A percentile compares a stretch with the other conserved stretches of the same genome.
These are phyloP conservation scores for Pantherophis vulpinus DNA, from an alignment of 2,797 vertebrate species.

Conservation along the genomic window DNA sequence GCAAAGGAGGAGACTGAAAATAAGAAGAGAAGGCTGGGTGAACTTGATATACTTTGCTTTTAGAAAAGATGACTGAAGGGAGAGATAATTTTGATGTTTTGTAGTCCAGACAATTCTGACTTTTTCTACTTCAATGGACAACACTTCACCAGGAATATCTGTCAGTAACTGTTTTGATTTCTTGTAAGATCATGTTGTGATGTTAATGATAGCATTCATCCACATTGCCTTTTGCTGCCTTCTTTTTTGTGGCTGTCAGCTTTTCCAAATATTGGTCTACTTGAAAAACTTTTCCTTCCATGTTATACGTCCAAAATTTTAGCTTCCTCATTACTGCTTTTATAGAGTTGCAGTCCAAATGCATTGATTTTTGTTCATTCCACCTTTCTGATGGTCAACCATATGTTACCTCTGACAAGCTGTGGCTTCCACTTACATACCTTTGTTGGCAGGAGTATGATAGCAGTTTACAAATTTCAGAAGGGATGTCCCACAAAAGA, in stretches of 20 bases:
- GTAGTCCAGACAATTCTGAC: neutral
- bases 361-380: neutral
- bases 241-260: neutral
- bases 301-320: neutral
- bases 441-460: neutral
- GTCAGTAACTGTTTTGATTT: neutral
- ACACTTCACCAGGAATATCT: neutral
- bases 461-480: neutral
- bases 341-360: neutral
- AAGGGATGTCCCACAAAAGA: neutral
- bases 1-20: neutral
- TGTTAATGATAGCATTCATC: neutral
- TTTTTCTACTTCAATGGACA: neutral
- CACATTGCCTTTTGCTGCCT: neutral
- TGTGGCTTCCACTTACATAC: neutral
- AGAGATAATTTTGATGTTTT: neutral
- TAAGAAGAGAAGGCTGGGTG: neutral
- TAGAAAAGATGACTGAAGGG: neutral
- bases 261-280: neutral
- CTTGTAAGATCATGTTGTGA: neutral
- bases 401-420: neutral
- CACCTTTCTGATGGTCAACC: neutral
- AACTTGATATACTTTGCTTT: neutral
- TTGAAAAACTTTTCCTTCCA: neutral
- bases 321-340: neutral